These are phyloP conservation scores for Conus canariensis DNA, from an alignment of 2,888 invertebrate species.

Conservation along the genomic window DNA sequence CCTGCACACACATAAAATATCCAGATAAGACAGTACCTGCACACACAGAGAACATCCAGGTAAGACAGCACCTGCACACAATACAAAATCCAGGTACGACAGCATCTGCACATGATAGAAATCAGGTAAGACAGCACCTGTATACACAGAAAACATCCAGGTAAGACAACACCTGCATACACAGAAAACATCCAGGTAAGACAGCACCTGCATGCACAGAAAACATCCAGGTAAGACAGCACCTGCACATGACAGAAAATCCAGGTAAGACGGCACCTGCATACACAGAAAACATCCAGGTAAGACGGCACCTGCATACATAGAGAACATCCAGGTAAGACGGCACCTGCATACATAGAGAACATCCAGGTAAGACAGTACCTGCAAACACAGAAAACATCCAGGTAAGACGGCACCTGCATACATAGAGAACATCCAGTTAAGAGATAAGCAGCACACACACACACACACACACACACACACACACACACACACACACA, in stretches of 20 bases:
- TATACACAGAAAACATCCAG: background rate
- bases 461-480: background rate
- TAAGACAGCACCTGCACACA: background rate
- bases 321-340: conserved; percentile 41
- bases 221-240: conserved; percentile 45
- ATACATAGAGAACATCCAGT: background rate
- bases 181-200: conserved; percentile 44
- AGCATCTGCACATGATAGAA: conserved; percentile 41
- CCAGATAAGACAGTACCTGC: conserved; percentile 49
- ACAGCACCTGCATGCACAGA: conserved; percentile 43
- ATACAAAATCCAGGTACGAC: conserved; percentile 44
- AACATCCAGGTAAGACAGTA: conserved; percentile 47
- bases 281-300: background rate
- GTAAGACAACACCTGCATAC: background rate
- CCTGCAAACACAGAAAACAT: conserved; percentile 23
- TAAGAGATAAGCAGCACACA: background rate
- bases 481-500: background rate
- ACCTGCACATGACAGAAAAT: conserved; percentile 32
- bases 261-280: background rate
- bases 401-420: background rate
- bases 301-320: background rate
- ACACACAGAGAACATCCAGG: background rate
- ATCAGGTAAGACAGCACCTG: conserved; percentile 49
- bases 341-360: conserved; percentile 41
- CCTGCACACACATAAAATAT: conserved; percentile 20